Percentiles rank a stretch among this genome's conserved stretches.
Conservation (phyloP, 1,140 invertebrate genomes). For the Telenomus remus region DNA sequence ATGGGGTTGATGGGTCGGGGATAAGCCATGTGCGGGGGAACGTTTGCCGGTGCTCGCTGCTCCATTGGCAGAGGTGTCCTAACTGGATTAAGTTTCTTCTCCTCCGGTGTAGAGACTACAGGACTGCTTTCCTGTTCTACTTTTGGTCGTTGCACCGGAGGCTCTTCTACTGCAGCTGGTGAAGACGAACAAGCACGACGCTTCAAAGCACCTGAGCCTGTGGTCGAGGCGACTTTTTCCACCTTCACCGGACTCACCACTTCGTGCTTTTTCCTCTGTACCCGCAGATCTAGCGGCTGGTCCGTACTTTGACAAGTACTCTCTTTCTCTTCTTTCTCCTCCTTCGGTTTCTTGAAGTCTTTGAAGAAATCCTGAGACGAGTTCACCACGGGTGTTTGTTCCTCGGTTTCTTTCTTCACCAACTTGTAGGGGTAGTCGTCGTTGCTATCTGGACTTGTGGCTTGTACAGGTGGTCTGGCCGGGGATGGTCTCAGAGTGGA, state of each 20-base stretch:
- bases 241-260: constrained; percentile 4
- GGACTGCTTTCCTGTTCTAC: constrained; percentile 12
- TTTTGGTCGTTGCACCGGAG: constrained; percentile 3
- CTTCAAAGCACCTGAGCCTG: constrained; percentile 4
- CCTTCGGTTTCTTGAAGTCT: constrained; percentile 11
- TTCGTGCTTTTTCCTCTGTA: constrained; percentile 75
- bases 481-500: constrained; percentile 80
- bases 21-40: constrained; percentile 81
- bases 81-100: constrained; percentile 7
- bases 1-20: constrained; percentile 86
- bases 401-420: constrained; percentile 38
- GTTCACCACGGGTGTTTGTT: constrained; percentile 9
- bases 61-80: constrained; percentile 17
- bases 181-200: constrained; percentile 2
- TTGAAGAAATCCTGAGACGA: constrained; percentile 13
- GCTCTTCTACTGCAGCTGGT: constrained; percentile 25
- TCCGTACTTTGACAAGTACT: constrained; percentile 66
- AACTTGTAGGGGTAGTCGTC: constrained; percentile 23
- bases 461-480: constrained; percentile 73
- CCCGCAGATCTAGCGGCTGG: constrained; percentile 84
- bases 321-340: constrained; percentile 2
- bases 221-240: constrained; percentile 3
- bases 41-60: constrained; percentile 37
- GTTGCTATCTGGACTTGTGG: constrained; percentile 54
- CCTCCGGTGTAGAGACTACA: background rate